phyloP scores from a whole-genome alignment of 1,140 invertebrate genomes.

The Drosophila persimilis region DNA sequence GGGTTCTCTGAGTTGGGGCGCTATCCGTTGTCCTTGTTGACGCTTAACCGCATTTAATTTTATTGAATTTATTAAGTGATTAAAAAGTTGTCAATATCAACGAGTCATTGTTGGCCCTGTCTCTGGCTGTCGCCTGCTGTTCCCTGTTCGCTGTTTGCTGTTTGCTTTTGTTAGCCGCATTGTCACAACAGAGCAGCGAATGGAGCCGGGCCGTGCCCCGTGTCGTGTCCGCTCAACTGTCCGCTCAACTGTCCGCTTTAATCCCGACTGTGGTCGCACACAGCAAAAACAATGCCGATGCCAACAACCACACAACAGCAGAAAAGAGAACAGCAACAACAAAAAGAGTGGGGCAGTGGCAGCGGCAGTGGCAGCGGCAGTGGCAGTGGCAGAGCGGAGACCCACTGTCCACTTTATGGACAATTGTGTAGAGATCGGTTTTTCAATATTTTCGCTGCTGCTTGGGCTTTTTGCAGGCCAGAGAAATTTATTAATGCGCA shows the following conservation, averaged over 20 bases:
- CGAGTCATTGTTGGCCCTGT: slow-evolving; percentile 50
- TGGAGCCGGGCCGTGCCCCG: neutral
- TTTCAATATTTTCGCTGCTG: slow-evolving; percentile 65
- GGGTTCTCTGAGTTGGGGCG: neutral
- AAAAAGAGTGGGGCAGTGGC: slow-evolving; percentile 12
- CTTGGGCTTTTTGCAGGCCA: slow-evolving; percentile 48
- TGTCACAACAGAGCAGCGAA: slow-evolving; percentile 54
- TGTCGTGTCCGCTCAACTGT: slow-evolving; percentile 44
- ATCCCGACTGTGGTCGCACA: slow-evolving; percentile 71
- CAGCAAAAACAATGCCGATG: slow-evolving; percentile 36
- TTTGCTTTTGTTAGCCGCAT: slow-evolving; percentile 72
- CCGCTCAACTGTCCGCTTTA: slow-evolving; percentile 70
- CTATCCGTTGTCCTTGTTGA: slow-evolving; percentile 57
- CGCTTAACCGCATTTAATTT: slow-evolving; percentile 82
- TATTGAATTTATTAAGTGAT: slow-evolving; percentile 83
- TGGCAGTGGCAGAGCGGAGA: neutral
- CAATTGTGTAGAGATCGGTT: slow-evolving; percentile 73
- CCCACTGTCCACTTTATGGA: slow-evolving; percentile 48
- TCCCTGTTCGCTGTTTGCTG: slow-evolving; percentile 31
- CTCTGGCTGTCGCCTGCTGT: slow-evolving; percentile 11
- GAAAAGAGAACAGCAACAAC: slow-evolving; percentile 1
- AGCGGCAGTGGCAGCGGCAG: neutral
- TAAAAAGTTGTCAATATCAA: slow-evolving; percentile 83
- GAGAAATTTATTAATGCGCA: slow-evolving; percentile 71
- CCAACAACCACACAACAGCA: slow-evolving; percentile 10